Percentiles rank a stretch among this genome's conserved stretches.
phyloP scores from a whole-genome alignment of 2,113 vertebrate genomes.

The Panthera tigris region DNA sequence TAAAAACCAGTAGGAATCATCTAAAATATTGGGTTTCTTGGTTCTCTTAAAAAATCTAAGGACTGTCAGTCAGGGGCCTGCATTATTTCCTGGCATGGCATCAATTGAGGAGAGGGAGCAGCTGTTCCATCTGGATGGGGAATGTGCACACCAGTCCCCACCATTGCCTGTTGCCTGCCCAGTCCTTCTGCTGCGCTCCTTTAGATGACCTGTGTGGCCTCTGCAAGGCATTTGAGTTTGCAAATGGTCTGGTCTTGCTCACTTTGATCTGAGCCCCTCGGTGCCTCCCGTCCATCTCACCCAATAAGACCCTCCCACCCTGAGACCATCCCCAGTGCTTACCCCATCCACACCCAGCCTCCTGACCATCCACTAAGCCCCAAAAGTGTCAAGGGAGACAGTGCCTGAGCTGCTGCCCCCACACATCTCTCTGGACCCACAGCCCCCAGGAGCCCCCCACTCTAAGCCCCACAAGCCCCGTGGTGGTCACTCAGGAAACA shows the following conservation, averaged over 20 bases:
- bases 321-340: background rate
- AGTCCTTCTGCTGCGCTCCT: background rate
- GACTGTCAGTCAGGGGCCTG: background rate
- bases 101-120: background rate
- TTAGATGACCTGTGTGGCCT: background rate
- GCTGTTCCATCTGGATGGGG: background rate
- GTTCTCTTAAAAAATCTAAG: background rate
- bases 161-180: background rate
- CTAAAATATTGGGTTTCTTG: slow-evolving; percentile 33
- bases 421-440: background rate
- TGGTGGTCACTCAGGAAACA: background rate
- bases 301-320: background rate
- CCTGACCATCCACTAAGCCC: background rate
- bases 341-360: background rate
- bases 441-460: background rate
- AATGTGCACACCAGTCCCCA: background rate
- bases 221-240: background rate
- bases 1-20: slow-evolving; percentile 42
- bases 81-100: background rate
- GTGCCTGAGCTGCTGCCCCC: background rate
- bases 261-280: background rate
- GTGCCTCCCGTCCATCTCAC: background rate
- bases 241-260: background rate
- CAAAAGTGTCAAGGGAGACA: background rate
- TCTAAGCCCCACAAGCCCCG: background rate